Evolutionary conservation across 1,140 invertebrate genomes (phyloP).

Genomic region (Sminthurides bifidus): DNA sequence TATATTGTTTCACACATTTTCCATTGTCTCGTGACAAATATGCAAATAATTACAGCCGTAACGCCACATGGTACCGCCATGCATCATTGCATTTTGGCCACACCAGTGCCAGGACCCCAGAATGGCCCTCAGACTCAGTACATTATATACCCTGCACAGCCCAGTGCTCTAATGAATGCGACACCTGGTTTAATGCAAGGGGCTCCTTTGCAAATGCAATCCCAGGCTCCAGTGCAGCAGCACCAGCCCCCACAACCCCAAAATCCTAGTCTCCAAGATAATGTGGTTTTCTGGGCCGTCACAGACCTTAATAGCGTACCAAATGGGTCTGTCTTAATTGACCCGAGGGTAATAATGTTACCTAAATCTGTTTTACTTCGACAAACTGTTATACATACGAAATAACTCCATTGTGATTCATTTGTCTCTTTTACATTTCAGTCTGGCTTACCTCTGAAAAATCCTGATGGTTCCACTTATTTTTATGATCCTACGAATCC

Average conservation of each 20-base stretch:
- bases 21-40: too few species aligned
- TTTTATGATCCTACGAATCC: constrained; percentile 59
- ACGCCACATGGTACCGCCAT: neutral
- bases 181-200: constrained; percentile 7
- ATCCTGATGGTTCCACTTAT: constrained; percentile 56
- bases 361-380: too few species aligned
- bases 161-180: neutral
- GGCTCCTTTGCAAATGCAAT: constrained; percentile 7
- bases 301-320: constrained; percentile 69
- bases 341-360: constrained; percentile 65
- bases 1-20: neutral
- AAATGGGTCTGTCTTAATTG: constrained; percentile 69
- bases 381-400: too few species aligned
- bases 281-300: constrained; percentile 64
- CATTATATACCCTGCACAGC: neutral
- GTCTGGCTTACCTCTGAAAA: constrained; percentile 51
- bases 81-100: neutral
- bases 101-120: neutral
- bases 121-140: constrained; percentile 2
- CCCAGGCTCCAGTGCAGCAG: too few species aligned
- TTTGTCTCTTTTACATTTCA: constrained; percentile 28
- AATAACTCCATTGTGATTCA: too few species aligned
- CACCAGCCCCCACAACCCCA: constrained; percentile 8
- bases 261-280: constrained; percentile 2
- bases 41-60: neutral